Evolutionary conservation across 2,888 invertebrate species (phyloP).

Genomic region (Gastrophysa polygoni): DNA sequence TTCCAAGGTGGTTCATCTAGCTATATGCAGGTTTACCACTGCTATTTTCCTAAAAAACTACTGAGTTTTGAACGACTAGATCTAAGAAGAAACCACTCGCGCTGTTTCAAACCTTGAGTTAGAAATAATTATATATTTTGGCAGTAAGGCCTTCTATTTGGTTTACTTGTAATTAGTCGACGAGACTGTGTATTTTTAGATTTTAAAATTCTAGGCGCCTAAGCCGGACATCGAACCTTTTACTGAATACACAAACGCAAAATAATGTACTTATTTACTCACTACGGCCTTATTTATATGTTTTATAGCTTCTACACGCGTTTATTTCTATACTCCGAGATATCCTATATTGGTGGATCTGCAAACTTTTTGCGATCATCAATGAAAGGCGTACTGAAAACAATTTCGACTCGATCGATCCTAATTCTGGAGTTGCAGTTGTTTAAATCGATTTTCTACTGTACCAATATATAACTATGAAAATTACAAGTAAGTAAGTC

Average conservation of each 20-base stretch:
- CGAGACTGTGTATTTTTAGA: constrained; percentile 58
- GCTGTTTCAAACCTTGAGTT: constrained; percentile 35
- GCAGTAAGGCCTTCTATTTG: constrained; percentile 56
- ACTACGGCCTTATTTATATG: constrained; percentile 35
- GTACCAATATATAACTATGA: no score
- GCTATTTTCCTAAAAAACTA: no score
- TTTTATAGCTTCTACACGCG: constrained; percentile 30
- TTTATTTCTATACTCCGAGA: constrained; percentile 15
- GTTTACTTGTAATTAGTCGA: constrained; percentile 57
- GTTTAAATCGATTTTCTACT: no score
- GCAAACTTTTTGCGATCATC: neutral
- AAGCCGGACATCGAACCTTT: constrained; percentile 58
- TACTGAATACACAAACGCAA: constrained; percentile 49
- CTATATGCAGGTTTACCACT: no score
- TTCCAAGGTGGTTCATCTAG: no score
- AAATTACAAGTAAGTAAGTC: no score
- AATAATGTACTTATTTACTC: constrained; percentile 53
- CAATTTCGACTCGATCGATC: no score
- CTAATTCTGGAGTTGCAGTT: no score
- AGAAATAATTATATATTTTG: constrained; percentile 50
- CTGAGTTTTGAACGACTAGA: no score
- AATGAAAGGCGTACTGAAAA: neutral
- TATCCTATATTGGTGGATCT: constrained; percentile 10
- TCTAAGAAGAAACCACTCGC: neutral
- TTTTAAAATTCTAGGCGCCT: constrained; percentile 58